phyloP scores from a whole-genome alignment of 2,888 invertebrate genomes.

The Idaea straminata region DNA sequence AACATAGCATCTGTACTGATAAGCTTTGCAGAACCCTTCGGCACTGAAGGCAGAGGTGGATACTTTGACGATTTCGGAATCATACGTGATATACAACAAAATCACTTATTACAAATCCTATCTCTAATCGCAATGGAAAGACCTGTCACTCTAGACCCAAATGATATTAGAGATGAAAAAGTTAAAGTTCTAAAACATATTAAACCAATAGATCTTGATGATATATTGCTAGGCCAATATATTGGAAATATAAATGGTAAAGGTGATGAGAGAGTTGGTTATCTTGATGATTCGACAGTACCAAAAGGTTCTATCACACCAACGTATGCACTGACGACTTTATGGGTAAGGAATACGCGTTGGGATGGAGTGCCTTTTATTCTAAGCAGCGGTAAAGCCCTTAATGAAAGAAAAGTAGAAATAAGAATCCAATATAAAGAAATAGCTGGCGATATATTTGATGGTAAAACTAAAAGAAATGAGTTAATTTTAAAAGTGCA shows the following conservation, averaged over 20 bases:
- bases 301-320: constrained; percentile 94
- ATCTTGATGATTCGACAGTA: constrained; percentile 97
- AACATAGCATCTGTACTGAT: constrained; percentile 97
- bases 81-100: constrained; percentile 99
- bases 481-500: constrained; percentile 99
- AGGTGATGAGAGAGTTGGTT: constrained; percentile 90
- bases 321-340: constrained; percentile 94
- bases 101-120: constrained; percentile 97
- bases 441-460: constrained; percentile 98
- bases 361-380: constrained; percentile 99
- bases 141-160: constrained; percentile 94
- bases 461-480: constrained; percentile 92
- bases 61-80: constrained; percentile 99
- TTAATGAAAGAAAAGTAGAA: constrained; percentile 99
- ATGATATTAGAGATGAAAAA: constrained; percentile 98
- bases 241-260: constrained; percentile 92
- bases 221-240: constrained; percentile 97
- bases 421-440: constrained; percentile 98
- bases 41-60: constrained; percentile 98
- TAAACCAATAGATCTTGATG: constrained; percentile 84
- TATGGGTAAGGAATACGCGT: constrained; percentile 96
- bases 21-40: constrained; percentile 99
- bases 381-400: constrained; percentile 97
- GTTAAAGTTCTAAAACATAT: constrained; percentile 96
- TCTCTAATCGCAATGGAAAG: constrained; percentile 99